These are phyloP conservation scores for Pachyseris speciosa DNA, from an alignment of 64 coral and sea anemone species.

Conservation along the genomic window DNA sequence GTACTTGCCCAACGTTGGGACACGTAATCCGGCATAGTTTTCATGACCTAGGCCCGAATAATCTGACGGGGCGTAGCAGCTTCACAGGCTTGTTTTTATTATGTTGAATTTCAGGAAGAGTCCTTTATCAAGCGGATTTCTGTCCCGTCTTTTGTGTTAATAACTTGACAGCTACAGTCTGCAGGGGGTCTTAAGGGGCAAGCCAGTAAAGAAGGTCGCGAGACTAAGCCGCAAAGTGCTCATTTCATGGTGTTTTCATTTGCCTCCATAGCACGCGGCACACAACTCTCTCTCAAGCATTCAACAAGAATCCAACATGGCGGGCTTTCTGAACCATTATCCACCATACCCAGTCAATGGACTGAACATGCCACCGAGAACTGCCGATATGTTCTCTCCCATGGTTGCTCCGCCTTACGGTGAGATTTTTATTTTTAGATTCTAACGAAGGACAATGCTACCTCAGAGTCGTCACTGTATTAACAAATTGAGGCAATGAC, in stretches of 20 bases:
- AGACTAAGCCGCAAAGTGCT: constrained; percentile 35
- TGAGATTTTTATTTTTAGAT: constrained; percentile 66
- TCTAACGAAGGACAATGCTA: background rate
- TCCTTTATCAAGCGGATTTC: constrained; percentile 87
- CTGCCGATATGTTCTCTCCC: constrained; percentile 82
- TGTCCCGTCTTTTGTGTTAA: constrained; percentile 74
- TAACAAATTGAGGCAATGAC: background rate
- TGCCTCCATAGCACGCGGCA: constrained; percentile 50
- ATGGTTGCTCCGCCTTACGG: constrained; percentile 92
- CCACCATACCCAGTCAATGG: constrained; percentile 80
- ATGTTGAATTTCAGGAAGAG: constrained; percentile 62
- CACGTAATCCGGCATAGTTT: constrained; percentile 52
- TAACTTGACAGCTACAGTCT: constrained; percentile 86
- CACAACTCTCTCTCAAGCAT: background rate
- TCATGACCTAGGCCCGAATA: constrained; percentile 58
- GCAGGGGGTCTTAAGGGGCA: constrained; percentile 73
- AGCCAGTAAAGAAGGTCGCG: constrained; percentile 68
- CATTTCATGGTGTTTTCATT: constrained; percentile 75
- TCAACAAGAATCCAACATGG: constrained; percentile 74
- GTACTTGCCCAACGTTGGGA: background rate
- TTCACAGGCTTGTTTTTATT: constrained; percentile 65
- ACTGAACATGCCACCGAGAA: constrained; percentile 83
- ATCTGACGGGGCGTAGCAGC: constrained; percentile 52
- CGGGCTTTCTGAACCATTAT: constrained; percentile 94
- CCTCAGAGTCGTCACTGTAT: background rate